Conservation (phyloP, 2,113 vertebrate species). For the Brachypteracias leptosomus region DNA sequence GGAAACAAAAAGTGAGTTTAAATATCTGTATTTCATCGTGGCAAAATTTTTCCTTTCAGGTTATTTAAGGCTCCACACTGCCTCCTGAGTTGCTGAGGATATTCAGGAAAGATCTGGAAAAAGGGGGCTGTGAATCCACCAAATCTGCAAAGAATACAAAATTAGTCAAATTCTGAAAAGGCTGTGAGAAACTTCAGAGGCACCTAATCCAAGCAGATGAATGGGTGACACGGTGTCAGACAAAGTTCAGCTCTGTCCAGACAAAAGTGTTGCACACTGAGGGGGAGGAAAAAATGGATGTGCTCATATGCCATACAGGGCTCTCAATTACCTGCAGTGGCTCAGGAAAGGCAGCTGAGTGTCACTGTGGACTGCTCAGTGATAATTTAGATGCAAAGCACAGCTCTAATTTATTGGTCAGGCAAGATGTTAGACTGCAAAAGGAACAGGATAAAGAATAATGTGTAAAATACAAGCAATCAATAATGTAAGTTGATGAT, state of each 20-base stretch:
- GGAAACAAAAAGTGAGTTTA: neutral
- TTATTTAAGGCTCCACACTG: neutral
- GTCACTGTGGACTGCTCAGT: neutral
- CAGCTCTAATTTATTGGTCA: constrained; percentile 31
- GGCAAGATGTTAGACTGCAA: constrained; percentile 7
- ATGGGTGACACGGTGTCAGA: neutral
- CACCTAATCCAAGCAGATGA: neutral
- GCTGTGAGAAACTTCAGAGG: neutral
- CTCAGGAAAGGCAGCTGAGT: constrained; percentile 33
- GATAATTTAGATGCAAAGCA: constrained; percentile 28
- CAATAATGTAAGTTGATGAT: constrained; percentile 2
- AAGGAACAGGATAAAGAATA: neutral
- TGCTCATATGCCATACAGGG: neutral
- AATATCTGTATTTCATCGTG: neutral
- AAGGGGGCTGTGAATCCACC: neutral
- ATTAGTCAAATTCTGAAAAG: neutral
- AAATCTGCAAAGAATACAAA: neutral
- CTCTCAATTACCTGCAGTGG: constrained; percentile 18
- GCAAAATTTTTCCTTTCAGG: neutral
- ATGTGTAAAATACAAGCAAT: constrained; percentile 17
- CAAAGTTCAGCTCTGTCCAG: constrained; percentile 38
- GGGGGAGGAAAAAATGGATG: neutral
- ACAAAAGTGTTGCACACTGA: constrained; percentile 13
- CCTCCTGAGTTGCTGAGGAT: neutral
- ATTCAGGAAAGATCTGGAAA: neutral